phyloP scores from a whole-genome alignment of 1,140 invertebrate genomes.

The Drosophila bipectinata region DNA sequence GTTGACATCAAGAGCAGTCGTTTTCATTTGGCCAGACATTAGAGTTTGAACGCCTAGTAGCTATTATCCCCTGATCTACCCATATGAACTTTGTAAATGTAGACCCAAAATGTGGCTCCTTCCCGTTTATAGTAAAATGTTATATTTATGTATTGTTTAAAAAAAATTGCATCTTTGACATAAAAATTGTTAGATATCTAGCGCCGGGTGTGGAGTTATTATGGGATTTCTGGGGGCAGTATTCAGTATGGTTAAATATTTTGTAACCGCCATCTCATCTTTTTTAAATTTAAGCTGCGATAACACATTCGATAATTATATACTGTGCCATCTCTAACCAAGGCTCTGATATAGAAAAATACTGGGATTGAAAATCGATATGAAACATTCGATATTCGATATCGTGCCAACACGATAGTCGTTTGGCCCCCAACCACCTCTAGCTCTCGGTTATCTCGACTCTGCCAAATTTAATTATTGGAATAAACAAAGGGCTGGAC shows the following conservation, averaged over 20 bases:
- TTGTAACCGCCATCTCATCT: no score
- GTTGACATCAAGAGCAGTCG: slow-evolving; percentile 80
- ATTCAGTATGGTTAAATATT: no score
- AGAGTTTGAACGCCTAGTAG: background rate
- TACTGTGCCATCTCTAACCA: background rate
- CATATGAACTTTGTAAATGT: background rate
- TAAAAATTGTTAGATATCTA: background rate
- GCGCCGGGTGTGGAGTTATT: no score
- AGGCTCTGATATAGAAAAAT: no score
- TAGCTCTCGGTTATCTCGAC: background rate
- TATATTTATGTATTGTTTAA: slow-evolving; percentile 4
- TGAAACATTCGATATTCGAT: no score
- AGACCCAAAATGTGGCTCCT: background rate
- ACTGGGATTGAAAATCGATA: no score
- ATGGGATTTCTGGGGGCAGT: no score
- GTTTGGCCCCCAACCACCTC: background rate
- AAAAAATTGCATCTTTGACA: background rate
- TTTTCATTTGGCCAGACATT: slow-evolving; percentile 38
- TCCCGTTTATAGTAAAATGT: background rate
- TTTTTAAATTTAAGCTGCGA: no score
- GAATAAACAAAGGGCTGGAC: background rate
- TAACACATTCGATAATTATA: background rate
- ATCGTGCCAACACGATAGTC: no score
- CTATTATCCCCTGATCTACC: background rate
- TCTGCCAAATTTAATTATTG: background rate